These are phyloP conservation scores for Epistrophella euchroma DNA, from an alignment of 2,888 invertebrate genomes.

Conservation along the genomic window DNA sequence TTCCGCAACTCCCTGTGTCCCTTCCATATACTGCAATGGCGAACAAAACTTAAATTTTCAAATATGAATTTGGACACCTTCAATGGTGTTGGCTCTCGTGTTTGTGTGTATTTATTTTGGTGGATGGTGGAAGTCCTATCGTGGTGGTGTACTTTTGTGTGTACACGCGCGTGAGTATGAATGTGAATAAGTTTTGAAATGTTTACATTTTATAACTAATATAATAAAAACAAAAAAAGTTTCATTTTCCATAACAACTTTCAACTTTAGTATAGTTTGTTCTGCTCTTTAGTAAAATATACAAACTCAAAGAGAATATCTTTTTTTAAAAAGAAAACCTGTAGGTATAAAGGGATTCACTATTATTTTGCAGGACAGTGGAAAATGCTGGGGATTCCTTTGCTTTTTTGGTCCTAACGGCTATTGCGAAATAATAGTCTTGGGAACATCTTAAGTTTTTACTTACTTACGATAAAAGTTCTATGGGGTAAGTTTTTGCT, in stretches of 20 bases:
- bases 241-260: slow-evolving; percentile 41
- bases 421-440: slow-evolving; percentile 27
- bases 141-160: slow-evolving; percentile 10
- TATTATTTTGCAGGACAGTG: slow-evolving; percentile 15
- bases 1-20: slow-evolving; percentile 28
- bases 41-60: slow-evolving; percentile 54
- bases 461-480: neutral
- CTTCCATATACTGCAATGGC: slow-evolving; percentile 46
- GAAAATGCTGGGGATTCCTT: slow-evolving; percentile 21
- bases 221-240: slow-evolving; percentile 23
- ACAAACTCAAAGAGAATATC: slow-evolving; percentile 33
- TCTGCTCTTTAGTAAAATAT: slow-evolving; percentile 12
- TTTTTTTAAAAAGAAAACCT: slow-evolving; percentile 31
- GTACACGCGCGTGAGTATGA: slow-evolving; percentile 32
- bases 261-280: slow-evolving; percentile 38
- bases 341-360: slow-evolving; percentile 10
- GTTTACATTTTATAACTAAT: slow-evolving; percentile 49
- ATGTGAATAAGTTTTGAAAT: slow-evolving; percentile 47
- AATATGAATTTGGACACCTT: slow-evolving; percentile 59
- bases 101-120: slow-evolving; percentile 30
- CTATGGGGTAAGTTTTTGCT: neutral
- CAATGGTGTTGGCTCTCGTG: slow-evolving; percentile 19
- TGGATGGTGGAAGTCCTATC: slow-evolving; percentile 28
- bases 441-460: slow-evolving; percentile 5
- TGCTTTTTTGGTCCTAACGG: slow-evolving; percentile 18